Conservation (phyloP, 2,113 vertebrate species). For the Procavia capensis region DNA sequence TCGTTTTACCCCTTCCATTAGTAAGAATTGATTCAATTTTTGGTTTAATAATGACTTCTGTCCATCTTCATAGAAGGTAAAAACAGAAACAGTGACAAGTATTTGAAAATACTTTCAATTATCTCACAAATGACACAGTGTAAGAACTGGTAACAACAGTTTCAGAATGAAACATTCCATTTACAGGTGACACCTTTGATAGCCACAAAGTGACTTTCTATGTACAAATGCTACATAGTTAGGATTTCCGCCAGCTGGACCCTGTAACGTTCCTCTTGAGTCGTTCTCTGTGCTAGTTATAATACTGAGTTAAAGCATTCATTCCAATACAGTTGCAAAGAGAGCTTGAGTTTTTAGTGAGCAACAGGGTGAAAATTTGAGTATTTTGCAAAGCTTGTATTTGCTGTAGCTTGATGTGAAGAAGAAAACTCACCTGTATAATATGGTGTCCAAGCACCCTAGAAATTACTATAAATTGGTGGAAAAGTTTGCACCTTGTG, state of each 20-base stretch:
- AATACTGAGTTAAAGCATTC: conserved; percentile 35
- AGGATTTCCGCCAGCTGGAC: not conserved
- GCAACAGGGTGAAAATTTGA: not conserved
- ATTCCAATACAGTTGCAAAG: not conserved
- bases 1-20: not conserved
- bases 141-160: not conserved
- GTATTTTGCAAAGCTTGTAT: not conserved
- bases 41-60: conserved; percentile 5
- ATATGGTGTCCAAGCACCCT: not conserved
- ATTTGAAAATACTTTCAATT: conserved; percentile 29
- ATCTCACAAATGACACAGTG: not conserved
- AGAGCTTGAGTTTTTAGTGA: not conserved
- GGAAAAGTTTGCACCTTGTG: not conserved
- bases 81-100: not conserved
- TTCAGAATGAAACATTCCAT: conserved; percentile 2
- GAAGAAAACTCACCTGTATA: conserved; percentile 1
- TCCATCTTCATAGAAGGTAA: not conserved
- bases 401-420: not conserved
- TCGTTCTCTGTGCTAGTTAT: not conserved
- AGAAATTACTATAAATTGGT: not conserved
- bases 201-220: not conserved
- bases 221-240: not conserved
- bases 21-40: conserved; percentile 5
- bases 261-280: conserved; percentile 12
- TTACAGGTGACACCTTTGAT: conserved; percentile 2